Evolutionary conservation across 2,888 invertebrate genomes (phyloP), one percentile per base, ranked within the genome.

Genomic region (Drosophila phalerata): DNA sequence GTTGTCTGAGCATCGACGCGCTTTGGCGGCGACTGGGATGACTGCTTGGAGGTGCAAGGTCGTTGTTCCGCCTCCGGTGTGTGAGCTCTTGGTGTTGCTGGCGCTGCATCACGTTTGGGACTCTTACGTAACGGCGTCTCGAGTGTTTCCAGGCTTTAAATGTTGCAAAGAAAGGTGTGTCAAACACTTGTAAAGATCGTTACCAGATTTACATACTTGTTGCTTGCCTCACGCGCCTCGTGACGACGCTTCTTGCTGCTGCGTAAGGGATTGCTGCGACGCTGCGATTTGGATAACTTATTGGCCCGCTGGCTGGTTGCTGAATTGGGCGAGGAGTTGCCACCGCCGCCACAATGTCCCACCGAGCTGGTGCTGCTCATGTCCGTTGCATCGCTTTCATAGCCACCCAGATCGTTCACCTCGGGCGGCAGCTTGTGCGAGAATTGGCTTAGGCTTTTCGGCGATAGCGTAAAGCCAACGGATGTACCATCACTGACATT

Each of bases 301-400:
- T 32, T 58, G 17, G 71, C 38, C 40, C 90, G 87, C 32, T 79
- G 73, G 5, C 52, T 32, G 0, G 68, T 58, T 0, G 79, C 77
- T n/a, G 84, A 63, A 22, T 81, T 89, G 4, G 91, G 90, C 4
- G 91, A 90, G 1, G 81, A 74, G 38, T 78, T 88, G 8, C 91
- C 90, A 13, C 76, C 77, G 53, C 83, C 37, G 19, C 42, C 42
- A 19, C 42, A 87, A 37, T 83, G 67, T 17, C 91, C 90, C 51
- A 90, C 83, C 0, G 92, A 92, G 57, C 92, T 92, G 25, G 92
- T 91, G 72, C 92, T 92, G 58, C 92, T 92, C 88, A 91, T 90
- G 48, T 92, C 92, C 0, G 92, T 92, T 51, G 92, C 92, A 77
- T 92, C 92, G 62, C 92, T 92, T 8, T 92, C 92, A 38, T 90